Percentiles rank a stretch among this genome's conserved stretches.
phyloP scores from a whole-genome alignment of 2,113 vertebrate species.

The Choloepus hoffmanni region DNA sequence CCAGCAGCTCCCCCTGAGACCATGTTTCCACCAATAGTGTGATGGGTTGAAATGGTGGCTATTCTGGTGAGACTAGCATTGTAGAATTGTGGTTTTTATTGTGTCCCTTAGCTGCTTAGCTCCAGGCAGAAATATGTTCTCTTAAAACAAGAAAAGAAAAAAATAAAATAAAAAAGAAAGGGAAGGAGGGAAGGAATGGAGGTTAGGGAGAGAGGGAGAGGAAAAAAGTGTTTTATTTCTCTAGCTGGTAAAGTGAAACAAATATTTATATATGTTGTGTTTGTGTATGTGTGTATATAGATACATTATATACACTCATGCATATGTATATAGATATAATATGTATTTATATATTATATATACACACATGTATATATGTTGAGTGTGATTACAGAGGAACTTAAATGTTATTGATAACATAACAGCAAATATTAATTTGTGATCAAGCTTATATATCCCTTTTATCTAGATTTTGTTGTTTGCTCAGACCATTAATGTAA shows the following conservation, averaged over 20 bases:
- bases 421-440: constrained; percentile 23
- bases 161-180: neutral
- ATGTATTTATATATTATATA: neutral
- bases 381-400: neutral
- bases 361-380: fast-evolving
- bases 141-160: constrained; percentile 62
- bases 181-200: neutral
- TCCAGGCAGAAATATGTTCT: constrained; percentile 63
- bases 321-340: too few relatives aligned
- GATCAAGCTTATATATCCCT: neutral
- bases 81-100: constrained; percentile 76
- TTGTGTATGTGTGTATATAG: neutral
- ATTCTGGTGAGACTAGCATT: constrained; percentile 73
- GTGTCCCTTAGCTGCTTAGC: constrained; percentile 44
- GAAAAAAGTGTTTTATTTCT: neutral
- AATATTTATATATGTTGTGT: neutral
- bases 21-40: constrained; percentile 64
- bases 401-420: neutral
- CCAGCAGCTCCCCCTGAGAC: constrained; percentile 66
- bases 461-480: constrained; percentile 35
- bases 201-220: too few relatives aligned
- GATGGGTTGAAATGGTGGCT: constrained; percentile 65
- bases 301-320: too few relatives aligned
- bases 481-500: constrained; percentile 48
- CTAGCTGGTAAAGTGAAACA: constrained; percentile 66